These are phyloP conservation scores for Rosalia funebris DNA, from an alignment of 2,888 invertebrate genomes.

Conservation along the genomic window DNA sequence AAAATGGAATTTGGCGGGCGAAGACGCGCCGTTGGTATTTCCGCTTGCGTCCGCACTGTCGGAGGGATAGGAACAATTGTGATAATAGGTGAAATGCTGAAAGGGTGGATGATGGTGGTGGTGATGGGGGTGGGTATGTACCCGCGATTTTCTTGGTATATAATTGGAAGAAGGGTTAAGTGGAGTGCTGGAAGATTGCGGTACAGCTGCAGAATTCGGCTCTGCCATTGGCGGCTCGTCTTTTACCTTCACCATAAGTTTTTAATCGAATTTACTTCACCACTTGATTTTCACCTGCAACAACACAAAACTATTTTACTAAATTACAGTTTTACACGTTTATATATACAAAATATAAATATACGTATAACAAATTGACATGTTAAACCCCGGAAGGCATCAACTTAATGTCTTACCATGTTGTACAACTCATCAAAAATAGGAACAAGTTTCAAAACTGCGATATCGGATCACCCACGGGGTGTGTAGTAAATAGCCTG, in stretches of 20 bases:
- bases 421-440: no score
- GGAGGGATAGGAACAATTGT: slow-evolving; percentile 67
- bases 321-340: no score
- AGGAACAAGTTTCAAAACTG: no score
- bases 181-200: slow-evolving; percentile 34
- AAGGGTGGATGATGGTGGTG: slow-evolving; percentile 66
- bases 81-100: slow-evolving; percentile 61
- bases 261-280: slow-evolving; percentile 20
- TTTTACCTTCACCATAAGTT: slow-evolving; percentile 63
- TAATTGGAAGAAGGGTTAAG: slow-evolving; percentile 26
- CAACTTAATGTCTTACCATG: no score
- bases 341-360: no score
- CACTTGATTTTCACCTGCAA: slow-evolving; percentile 33
- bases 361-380: no score
- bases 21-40: slow-evolving; percentile 61
- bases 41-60: slow-evolving; percentile 61
- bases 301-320: no score
- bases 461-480: no score
- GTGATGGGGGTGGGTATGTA: slow-evolving; percentile 53
- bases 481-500: no score
- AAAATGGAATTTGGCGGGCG: slow-evolving; percentile 70
- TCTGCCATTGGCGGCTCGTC: slow-evolving; percentile 61
- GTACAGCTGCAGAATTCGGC: slow-evolving; percentile 53
- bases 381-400: no score
- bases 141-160: slow-evolving; percentile 39